Evolutionary conservation across 2,113 vertebrate genomes (phyloP).

Genomic region (Ia io): DNA sequence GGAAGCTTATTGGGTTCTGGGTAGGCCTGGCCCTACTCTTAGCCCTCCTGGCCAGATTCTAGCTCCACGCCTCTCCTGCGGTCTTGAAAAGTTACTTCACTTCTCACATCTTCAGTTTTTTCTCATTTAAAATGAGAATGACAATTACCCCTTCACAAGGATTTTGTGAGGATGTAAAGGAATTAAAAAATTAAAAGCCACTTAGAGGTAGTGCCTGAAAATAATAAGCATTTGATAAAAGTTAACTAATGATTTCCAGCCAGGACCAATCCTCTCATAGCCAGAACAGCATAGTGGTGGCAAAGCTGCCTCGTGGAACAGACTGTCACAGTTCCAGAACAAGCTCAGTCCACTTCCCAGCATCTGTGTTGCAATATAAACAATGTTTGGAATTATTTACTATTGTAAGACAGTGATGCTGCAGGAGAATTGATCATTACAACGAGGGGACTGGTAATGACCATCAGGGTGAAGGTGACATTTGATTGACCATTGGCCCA

Average conservation of each 20-base stretch:
- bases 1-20: accelerated
- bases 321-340: neutral
- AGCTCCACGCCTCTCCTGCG: neutral
- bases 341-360: neutral
- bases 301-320: neutral
- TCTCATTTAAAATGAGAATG: neutral
- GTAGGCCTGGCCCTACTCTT: accelerated
- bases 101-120: neutral
- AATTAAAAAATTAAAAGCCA: neutral
- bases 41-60: neutral
- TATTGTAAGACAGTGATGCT: neutral
- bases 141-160: neutral
- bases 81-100: neutral
- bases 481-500: neutral
- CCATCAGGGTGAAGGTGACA: neutral
- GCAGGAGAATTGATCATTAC: neutral
- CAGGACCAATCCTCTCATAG: neutral
- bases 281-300: neutral
- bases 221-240: neutral
- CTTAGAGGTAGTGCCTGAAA: neutral
- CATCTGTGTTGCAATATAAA: neutral
- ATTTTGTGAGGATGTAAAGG: neutral
- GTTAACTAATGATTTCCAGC: neutral
- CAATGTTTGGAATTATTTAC: neutral
- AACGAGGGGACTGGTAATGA: neutral